These are phyloP conservation scores for Apteryx owenii DNA, from an alignment of 2,113 vertebrate species.

Conservation along the genomic window DNA sequence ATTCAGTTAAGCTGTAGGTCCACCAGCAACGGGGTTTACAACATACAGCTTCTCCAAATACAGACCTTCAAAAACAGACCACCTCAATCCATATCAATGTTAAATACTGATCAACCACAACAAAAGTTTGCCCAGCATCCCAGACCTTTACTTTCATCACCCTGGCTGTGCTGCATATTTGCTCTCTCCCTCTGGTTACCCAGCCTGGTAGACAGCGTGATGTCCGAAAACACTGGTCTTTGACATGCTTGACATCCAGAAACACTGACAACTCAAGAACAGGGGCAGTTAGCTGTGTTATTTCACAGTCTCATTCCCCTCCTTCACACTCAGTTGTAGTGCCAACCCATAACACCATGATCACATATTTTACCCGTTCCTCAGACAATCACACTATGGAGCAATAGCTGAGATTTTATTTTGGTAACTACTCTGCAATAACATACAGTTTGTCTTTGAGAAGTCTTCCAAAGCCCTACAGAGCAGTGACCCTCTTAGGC, in stretches of 20 bases:
- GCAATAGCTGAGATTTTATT: not conserved
- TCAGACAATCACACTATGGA: not conserved
- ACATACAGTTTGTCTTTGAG: not conserved
- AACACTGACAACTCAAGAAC: not conserved
- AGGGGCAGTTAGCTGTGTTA: not conserved
- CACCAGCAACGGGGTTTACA: not conserved
- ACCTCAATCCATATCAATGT: rapidly evolving
- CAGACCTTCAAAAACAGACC: not conserved
- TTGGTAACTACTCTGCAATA: not conserved
- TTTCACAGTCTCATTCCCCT: not conserved
- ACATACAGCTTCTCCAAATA: rapidly evolving
- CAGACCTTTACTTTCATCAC: not conserved
- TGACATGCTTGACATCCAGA: not conserved
- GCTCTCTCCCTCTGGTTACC: not conserved
- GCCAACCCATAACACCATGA: not conserved
- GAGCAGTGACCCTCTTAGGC: not conserved
- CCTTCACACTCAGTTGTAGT: not conserved
- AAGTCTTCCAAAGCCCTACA: not conserved
- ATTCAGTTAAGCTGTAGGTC: not conserved
- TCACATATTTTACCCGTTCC: not conserved
- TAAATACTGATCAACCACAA: not conserved
- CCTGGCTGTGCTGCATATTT: rapidly evolving
- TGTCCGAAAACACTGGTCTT: not conserved
- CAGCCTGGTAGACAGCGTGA: rapidly evolving
- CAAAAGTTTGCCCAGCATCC: not conserved